Percentiles rank a stretch among this genome's conserved stretches.
Conservation (phyloP, 2,888 invertebrate species). For the Julus scandinavius region DNA sequence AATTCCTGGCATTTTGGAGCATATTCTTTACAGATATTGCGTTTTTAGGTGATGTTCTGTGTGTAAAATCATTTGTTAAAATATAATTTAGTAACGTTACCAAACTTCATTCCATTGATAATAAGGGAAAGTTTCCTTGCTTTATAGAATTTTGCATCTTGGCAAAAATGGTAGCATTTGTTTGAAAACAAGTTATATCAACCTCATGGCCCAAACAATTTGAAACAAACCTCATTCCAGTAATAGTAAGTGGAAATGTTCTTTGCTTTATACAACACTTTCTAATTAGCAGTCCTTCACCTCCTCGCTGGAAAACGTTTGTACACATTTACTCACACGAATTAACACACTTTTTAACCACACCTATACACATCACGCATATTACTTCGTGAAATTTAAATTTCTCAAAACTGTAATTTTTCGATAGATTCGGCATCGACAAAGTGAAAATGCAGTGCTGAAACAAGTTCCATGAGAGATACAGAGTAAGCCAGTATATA, state of each 20-base stretch:
- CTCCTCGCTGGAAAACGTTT: neutral
- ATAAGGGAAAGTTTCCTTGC: no score
- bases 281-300: conserved; percentile 28
- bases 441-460: neutral
- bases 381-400: conserved; percentile 13
- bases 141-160: no score
- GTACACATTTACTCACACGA: neutral
- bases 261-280: neutral
- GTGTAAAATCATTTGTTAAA: no score
- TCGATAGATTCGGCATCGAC: neutral
- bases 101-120: no score
- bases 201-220: neutral
- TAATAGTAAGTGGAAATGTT: no score
- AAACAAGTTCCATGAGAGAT: neutral
- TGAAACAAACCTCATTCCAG: no score
- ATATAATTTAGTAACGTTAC: no score
- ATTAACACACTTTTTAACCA: conserved; percentile 6
- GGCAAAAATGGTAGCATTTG: no score
- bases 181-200: neutral
- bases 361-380: conserved; percentile 19
- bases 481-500: neutral
- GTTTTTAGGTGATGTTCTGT: no score
- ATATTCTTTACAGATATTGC: no score
- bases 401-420: conserved; percentile 18
- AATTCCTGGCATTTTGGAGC: no score